Evolutionary conservation across 2,797 vertebrate species (phyloP).

Genomic region (Hemibagrus guttatus): DNA sequence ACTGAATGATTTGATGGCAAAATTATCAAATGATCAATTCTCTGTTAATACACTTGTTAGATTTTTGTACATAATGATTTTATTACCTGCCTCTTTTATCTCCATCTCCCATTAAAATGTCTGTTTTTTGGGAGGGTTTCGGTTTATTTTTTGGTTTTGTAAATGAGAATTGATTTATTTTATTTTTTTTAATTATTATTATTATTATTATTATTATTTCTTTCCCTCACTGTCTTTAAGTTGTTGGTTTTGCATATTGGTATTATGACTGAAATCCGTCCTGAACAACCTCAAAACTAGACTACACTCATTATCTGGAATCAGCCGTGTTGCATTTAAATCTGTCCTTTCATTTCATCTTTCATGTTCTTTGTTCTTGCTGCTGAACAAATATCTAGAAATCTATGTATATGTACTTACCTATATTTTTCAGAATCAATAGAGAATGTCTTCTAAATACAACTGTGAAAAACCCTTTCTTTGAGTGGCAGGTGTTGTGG

Average conservation of each 20-base stretch:
- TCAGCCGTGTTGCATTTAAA: constrained; percentile 15
- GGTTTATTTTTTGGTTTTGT: background rate
- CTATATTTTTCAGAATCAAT: constrained; percentile 57
- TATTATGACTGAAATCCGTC: constrained; percentile 33
- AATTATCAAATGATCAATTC: constrained; percentile 7
- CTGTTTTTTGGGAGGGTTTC: background rate
- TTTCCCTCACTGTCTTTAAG: background rate
- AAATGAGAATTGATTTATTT: constrained; percentile 1
- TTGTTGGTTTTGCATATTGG: constrained; percentile 14
- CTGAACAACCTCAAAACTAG: constrained; percentile 41
- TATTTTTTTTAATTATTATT: too few relatives aligned
- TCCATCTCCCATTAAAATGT: background rate
- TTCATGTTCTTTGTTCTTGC: constrained; percentile 54
- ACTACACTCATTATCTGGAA: constrained; percentile 28
- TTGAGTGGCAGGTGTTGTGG: constrained; percentile 53
- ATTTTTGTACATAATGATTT: constrained; percentile 27
- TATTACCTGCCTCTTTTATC: background rate
- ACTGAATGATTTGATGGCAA: constrained; percentile 24
- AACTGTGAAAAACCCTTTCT: constrained; percentile 66
- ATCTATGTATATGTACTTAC: constrained; percentile 54
- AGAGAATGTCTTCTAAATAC: constrained; percentile 60
- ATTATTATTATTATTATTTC: background rate
- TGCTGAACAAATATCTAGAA: constrained; percentile 59
- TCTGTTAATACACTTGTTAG: constrained; percentile 11
- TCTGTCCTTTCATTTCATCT: constrained; percentile 49